Percentiles rank a stretch among this genome's conserved stretches.
These are phyloP conservation scores for Osmoderma eremita DNA, from an alignment of 2,888 invertebrate genomes.

Conservation along the genomic window DNA sequence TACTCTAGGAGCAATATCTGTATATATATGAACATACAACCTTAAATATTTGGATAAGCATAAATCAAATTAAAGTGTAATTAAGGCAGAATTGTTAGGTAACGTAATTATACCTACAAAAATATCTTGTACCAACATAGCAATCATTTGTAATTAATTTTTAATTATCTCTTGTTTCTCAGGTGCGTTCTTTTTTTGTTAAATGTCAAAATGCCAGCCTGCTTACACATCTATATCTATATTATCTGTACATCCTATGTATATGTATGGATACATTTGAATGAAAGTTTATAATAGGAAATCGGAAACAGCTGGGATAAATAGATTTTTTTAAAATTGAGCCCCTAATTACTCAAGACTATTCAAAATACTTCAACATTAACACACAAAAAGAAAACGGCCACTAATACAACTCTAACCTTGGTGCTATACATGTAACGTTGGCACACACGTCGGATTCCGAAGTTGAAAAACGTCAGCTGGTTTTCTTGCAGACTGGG, in stretches of 20 bases:
- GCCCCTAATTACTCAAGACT: too few relatives aligned
- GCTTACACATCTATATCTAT: too few relatives aligned
- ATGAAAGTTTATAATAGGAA: too few relatives aligned
- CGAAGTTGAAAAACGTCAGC: constrained; percentile 24
- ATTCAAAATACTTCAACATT: not conserved
- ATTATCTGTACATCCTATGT: too few relatives aligned
- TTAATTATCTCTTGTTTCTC: constrained; percentile 31
- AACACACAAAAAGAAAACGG: constrained; percentile 1
- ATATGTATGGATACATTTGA: too few relatives aligned
- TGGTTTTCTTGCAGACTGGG: constrained; percentile 21
- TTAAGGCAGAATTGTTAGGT: constrained; percentile 29
- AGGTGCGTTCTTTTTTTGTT: constrained; percentile 23
- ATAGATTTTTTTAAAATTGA: too few relatives aligned
- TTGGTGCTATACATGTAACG: constrained; percentile 5
- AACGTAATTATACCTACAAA: constrained; percentile 21
- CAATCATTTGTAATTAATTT: constrained; percentile 31
- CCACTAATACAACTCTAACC: constrained; percentile 2
- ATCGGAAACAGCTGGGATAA: too few relatives aligned
- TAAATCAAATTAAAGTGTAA: constrained; percentile 22
- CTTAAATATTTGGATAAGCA: constrained; percentile 28
- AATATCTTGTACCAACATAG: constrained; percentile 28
- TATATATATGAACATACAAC: constrained; percentile 17
- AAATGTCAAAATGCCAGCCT: constrained; percentile 26
- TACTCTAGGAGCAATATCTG: not conserved
- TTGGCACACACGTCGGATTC: constrained; percentile 21